Conservation (phyloP, 2,888 invertebrate species). For the Halictus quadricinctus region DNA sequence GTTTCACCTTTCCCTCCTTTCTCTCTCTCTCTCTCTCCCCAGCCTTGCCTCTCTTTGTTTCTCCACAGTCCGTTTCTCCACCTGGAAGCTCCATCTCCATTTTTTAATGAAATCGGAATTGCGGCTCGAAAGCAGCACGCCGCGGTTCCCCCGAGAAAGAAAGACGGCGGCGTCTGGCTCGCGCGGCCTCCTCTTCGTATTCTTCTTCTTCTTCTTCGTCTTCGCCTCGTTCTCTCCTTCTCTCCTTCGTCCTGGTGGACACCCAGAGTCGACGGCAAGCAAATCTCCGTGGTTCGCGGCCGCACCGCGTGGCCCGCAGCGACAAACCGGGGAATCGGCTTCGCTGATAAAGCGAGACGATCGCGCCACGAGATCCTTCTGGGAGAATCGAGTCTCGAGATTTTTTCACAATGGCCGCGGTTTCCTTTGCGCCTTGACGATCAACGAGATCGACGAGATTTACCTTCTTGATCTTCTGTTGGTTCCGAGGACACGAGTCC, state of each 20-base stretch:
- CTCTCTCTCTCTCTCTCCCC: slow-evolving; percentile 13
- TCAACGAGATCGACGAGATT: neutral
- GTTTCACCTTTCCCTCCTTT: slow-evolving; percentile 10
- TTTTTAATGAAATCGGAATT: slow-evolving; percentile 75
- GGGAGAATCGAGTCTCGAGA: slow-evolving; percentile 45
- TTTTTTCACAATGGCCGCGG: slow-evolving; percentile 41
- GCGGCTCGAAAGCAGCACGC: slow-evolving; percentile 46
- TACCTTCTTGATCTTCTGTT: neutral
- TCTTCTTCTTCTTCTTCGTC: neutral
- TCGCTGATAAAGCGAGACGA: slow-evolving; percentile 57
- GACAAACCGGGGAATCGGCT: slow-evolving; percentile 63
- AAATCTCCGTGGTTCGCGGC: slow-evolving; percentile 37
- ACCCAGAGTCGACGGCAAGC: slow-evolving; percentile 24
- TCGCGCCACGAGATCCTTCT: slow-evolving; percentile 51
- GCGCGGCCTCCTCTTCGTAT: slow-evolving; percentile 4
- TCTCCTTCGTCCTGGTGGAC: slow-evolving; percentile 11
- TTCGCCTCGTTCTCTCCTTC: slow-evolving; percentile 19
- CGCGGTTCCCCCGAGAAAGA: neutral
- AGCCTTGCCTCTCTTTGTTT: slow-evolving; percentile 23
- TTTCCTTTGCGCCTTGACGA: slow-evolving; percentile 17
- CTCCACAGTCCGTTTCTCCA: slow-evolving; percentile 57
- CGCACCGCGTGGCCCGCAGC: slow-evolving; percentile 47
- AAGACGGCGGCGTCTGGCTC: slow-evolving; percentile 14
- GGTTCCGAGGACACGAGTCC: neutral
- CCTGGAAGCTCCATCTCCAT: slow-evolving; percentile 71